phyloP scores from a whole-genome alignment of 2,113 vertebrate genomes.

The Brachyhypopomus occidentalis region DNA sequence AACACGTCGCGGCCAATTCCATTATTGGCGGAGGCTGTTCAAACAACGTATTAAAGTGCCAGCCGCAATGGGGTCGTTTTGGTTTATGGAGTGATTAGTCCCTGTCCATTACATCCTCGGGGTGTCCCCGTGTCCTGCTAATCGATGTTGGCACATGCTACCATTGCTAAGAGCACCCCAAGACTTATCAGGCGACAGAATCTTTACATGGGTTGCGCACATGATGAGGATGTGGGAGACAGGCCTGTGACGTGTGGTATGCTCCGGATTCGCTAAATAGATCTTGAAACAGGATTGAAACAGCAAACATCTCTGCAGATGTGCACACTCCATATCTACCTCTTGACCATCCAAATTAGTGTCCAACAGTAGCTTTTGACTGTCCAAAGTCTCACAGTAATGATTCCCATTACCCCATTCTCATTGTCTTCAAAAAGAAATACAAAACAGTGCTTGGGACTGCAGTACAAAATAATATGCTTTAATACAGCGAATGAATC shows the following conservation, averaged over 20 bases:
- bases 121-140: slow-evolving; percentile 49
- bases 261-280: not conserved
- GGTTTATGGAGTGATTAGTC: slow-evolving; percentile 56
- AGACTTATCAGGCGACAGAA: not conserved
- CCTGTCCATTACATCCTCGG: slow-evolving; percentile 49
- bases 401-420: not conserved
- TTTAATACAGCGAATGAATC: not conserved
- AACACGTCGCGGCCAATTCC: slow-evolving; percentile 48
- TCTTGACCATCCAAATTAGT: not conserved
- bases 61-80: slow-evolving; percentile 52
- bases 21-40: slow-evolving; percentile 48
- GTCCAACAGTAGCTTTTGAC: no score
- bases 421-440: not conserved
- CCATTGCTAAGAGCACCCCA: slow-evolving; percentile 20
- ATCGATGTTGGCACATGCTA: slow-evolving; percentile 49
- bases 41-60: slow-evolving; percentile 60
- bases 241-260: not conserved
- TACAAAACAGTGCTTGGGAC: not conserved
- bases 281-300: not conserved
- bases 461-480: not conserved
- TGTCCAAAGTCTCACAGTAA: no score
- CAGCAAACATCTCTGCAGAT: not conserved
- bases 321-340: no score
- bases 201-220: not conserved
- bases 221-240: not conserved